Base-by-base conservation (phyloP, 1,140 invertebrate species). In the Bombus huntii region DNA sequence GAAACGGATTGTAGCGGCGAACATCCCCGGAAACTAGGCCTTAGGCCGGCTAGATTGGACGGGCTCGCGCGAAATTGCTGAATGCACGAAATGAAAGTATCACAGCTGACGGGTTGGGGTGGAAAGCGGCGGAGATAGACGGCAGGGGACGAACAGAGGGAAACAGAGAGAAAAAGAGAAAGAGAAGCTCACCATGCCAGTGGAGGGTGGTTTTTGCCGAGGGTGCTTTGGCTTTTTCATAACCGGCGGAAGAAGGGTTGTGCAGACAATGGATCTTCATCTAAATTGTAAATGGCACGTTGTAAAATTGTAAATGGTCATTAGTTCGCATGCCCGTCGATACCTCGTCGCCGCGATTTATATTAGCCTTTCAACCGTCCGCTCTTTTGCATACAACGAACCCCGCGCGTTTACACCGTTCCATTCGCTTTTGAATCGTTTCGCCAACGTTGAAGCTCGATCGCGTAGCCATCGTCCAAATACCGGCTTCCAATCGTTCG, bases 231-330 rank as follows among this genome's bases (percentile, higher is more conserved):
- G 72, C 89, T 92, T 92, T 92, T 93, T 92, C 92, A 93, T 93
- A 92, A 91, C 89, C 91, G 78, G 77, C 85, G 83, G 83, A 88
- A 90, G 85, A 93, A 91, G 92, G 92, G 92, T 91, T 86, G 89
- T 80, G 81, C 88, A 91, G 89, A 93, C 93, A 93, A 93, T 93
- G 87, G 84, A 77, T 75, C 91, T 90, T 88, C 89, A 94, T 93
- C 92, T 94, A 92, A 93, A 94, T 94, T 94, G 92, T 92, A 93
- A 93, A 94, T 92, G 90, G 86, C 87, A 90, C 89, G 82, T 90
- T 89, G 92, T 90, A 92, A 91, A 93, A 94, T 94, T 93, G 89
- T 92, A 92, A 92, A 92, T 88, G 84, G 81, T 81, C 89, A 86
- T 85, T 88, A 76, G 73, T 78, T 75, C 81, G 70, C 74, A 75